These are phyloP conservation scores for Aplysia californica DNA, from an alignment of 1,140 invertebrate genomes.

Conservation along the genomic window DNA sequence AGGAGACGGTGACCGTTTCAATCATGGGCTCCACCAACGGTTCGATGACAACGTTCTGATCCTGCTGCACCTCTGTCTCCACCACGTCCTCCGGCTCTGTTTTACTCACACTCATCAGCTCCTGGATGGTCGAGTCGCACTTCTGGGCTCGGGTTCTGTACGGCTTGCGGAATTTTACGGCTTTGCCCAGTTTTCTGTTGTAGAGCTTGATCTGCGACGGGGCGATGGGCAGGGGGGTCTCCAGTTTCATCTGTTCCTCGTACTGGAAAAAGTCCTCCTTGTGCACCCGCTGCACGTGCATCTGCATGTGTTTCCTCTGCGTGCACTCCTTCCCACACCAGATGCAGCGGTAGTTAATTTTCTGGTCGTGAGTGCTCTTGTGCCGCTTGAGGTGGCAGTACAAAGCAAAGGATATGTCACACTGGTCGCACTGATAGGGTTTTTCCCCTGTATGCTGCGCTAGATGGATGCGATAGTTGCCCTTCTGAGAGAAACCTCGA, in stretches of 20 bases:
- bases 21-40: constrained; percentile 6
- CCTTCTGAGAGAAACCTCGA: constrained; percentile 24
- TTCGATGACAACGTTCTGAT: constrained; percentile 13
- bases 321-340: constrained; percentile 31
- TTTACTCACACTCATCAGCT: constrained; percentile 16
- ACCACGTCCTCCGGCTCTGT: constrained; percentile 7
- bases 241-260: constrained; percentile 28
- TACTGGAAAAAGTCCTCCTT: constrained; percentile 25
- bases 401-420: constrained; percentile 20
- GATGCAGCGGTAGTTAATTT: constrained; percentile 24
- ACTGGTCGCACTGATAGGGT: constrained; percentile 24
- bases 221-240: constrained; percentile 16
- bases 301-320: constrained; percentile 29
- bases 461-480: constrained; percentile 24
- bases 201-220: constrained; percentile 17
- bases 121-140: constrained; percentile 11
- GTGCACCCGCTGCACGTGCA: constrained; percentile 26
- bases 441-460: constrained; percentile 27
- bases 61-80: not conserved
- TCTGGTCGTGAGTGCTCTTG: constrained; percentile 17
- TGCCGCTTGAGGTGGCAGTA: constrained; percentile 25
- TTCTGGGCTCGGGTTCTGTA: constrained; percentile 21
- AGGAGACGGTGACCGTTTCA: not conserved
- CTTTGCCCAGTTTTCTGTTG: constrained; percentile 12
- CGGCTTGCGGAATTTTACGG: constrained; percentile 2